These are phyloP conservation scores for Astropecten irregularis DNA, from an alignment of 53 echinoderm and acorn worm genomes.

Conservation along the genomic window DNA sequence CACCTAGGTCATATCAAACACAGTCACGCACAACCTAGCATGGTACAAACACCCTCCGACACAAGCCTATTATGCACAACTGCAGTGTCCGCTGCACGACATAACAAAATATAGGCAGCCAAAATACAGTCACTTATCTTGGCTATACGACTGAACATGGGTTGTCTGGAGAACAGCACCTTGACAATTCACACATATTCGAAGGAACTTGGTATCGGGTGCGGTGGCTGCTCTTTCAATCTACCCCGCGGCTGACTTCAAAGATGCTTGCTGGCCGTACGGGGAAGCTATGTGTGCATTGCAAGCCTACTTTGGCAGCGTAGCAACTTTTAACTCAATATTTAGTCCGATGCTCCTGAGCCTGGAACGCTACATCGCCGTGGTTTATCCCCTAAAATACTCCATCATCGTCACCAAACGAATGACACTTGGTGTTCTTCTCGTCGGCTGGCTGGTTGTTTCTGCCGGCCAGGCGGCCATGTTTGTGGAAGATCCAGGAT, in stretches of 20 bases:
- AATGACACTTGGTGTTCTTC: background rate
- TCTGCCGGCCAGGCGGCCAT: no score
- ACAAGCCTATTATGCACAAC: no score
- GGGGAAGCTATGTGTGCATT: background rate
- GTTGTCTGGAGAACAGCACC: background rate
- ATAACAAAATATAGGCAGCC: no score
- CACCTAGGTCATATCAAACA: no score
- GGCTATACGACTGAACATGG: no score
- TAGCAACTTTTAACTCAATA: background rate
- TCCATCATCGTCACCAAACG: background rate
- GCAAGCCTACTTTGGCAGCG: background rate
- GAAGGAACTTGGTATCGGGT: background rate
- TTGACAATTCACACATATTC: background rate
- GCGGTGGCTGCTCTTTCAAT: background rate
- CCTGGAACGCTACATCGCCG: slow-evolving; percentile 5
- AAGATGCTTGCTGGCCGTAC: background rate
- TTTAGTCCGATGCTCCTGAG: background rate
- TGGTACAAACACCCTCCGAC: no score
- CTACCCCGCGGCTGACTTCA: background rate
- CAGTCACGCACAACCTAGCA: no score
- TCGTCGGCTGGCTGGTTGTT: background rate
- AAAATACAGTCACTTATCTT: no score
- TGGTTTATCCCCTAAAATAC: background rate
- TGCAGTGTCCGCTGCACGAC: no score
- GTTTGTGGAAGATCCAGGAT: background rate